Conservation (phyloP, 1,140 invertebrate genomes). For the Ceratina calcarata region DNA sequence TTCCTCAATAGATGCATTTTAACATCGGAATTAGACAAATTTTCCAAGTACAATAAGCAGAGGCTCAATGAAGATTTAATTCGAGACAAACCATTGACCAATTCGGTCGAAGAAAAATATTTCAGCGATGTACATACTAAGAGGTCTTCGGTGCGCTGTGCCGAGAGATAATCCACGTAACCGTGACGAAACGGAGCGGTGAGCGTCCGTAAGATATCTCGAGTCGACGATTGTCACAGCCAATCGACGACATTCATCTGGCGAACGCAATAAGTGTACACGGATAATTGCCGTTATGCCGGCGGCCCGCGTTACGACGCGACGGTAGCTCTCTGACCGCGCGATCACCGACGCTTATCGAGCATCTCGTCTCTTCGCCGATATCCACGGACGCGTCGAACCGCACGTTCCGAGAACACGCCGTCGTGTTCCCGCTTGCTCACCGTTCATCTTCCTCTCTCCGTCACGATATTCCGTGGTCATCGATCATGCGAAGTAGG, state of each 20-base stretch:
- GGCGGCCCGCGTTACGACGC: neutral
- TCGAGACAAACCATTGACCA: too few relatives aligned
- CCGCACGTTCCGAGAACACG: neutral
- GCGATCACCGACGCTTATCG: constrained; percentile 18
- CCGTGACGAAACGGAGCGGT: neutral
- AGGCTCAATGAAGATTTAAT: too few relatives aligned
- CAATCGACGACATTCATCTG: neutral
- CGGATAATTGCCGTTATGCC: constrained; percentile 20
- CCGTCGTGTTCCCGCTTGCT: neutral
- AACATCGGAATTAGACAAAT: too few relatives aligned
- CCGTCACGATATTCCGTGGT: neutral
- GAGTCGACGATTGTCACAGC: neutral
- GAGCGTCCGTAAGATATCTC: neutral
- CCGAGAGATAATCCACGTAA: neutral
- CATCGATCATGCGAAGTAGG: constrained; percentile 3
- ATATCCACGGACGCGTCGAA: constrained; percentile 1
- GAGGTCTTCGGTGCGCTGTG: too few relatives aligned
- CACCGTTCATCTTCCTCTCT: neutral
- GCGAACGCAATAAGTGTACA: neutral
- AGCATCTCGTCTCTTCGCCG: neutral
- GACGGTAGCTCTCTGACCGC: neutral
- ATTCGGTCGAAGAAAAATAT: too few relatives aligned
- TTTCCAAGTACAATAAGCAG: too few relatives aligned
- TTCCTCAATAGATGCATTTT: too few relatives aligned
- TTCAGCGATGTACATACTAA: too few relatives aligned